Evolutionary conservation across 2,888 invertebrate species (phyloP).

Genomic region (Pammene fasciana): DNA sequence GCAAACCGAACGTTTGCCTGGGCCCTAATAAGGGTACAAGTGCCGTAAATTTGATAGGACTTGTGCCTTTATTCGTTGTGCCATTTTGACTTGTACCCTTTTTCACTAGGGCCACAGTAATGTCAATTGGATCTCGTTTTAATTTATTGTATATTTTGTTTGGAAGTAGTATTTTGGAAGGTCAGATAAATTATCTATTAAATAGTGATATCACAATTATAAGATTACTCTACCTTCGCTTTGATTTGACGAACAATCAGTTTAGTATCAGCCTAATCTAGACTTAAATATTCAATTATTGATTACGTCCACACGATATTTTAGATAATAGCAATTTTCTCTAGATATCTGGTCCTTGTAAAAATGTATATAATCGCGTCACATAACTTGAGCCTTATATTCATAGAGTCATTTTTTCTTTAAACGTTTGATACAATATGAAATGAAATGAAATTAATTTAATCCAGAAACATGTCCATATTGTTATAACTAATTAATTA

Average conservation of each 20-base stretch:
- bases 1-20: too few relatives aligned
- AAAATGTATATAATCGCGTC: background rate
- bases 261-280: conserved; percentile 14
- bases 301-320: conserved; percentile 33
- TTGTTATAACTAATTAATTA: too few relatives aligned
- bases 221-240: conserved; percentile 2
- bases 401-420: background rate
- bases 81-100: too few relatives aligned
- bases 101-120: too few relatives aligned
- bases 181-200: conserved; percentile 18
- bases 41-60: too few relatives aligned
- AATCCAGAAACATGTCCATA: too few relatives aligned
- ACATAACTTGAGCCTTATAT: background rate
- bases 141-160: background rate
- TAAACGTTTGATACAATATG: background rate
- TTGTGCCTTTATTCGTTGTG: too few relatives aligned
- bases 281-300: conserved; percentile 32
- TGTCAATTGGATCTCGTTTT: conserved; percentile 23
- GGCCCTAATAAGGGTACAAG: too few relatives aligned
- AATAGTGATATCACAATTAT: conserved; percentile 20
- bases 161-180: conserved; percentile 1
- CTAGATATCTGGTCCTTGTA: background rate
- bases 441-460: too few relatives aligned
- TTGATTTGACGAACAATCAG: conserved; percentile 15
- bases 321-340: conserved; percentile 13